phyloP scores from a whole-genome alignment of 1,140 invertebrate species.

The Homalodisca vitripennis region DNA sequence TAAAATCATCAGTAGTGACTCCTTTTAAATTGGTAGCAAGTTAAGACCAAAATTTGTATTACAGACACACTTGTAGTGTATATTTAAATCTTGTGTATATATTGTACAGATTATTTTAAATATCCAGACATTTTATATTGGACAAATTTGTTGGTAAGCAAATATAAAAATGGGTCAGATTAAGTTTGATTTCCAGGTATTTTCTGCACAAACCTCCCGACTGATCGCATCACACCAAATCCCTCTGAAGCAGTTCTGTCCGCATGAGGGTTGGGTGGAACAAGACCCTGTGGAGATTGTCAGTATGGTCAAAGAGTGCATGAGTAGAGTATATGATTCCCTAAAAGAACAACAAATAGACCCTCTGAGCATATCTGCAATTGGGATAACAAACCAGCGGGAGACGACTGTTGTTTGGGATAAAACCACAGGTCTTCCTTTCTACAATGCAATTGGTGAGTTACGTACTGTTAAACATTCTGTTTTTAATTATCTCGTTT shows the following conservation, averaged over 20 bases:
- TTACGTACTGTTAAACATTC: too few relatives aligned
- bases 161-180: too few relatives aligned
- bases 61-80: too few relatives aligned
- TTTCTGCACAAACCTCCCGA: conserved; percentile 41
- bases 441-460: conserved; percentile 76
- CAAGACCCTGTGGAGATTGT: conserved; percentile 88
- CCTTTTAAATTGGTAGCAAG: too few relatives aligned
- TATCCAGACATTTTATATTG: too few relatives aligned
- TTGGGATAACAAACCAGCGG: conserved; percentile 91
- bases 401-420: conserved; percentile 96
- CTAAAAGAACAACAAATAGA: conserved; percentile 60
- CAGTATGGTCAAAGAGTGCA: conserved; percentile 71
- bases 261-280: conserved; percentile 94
- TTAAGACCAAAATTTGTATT: too few relatives aligned
- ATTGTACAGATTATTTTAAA: too few relatives aligned
- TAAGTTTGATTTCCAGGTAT: too few relatives aligned
- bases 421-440: conserved; percentile 76
- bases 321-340: conserved; percentile 65
- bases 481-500: too few relatives aligned
- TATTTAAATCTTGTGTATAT: too few relatives aligned
- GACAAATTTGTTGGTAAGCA: too few relatives aligned
- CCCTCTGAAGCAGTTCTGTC: conserved; percentile 78
- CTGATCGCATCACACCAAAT: conserved; percentile 87
- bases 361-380: conserved; percentile 53
- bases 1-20: too few relatives aligned